Evolutionary conservation across 2,888 invertebrate genomes (phyloP).

Genomic region (Aspidiotus rigidus): DNA sequence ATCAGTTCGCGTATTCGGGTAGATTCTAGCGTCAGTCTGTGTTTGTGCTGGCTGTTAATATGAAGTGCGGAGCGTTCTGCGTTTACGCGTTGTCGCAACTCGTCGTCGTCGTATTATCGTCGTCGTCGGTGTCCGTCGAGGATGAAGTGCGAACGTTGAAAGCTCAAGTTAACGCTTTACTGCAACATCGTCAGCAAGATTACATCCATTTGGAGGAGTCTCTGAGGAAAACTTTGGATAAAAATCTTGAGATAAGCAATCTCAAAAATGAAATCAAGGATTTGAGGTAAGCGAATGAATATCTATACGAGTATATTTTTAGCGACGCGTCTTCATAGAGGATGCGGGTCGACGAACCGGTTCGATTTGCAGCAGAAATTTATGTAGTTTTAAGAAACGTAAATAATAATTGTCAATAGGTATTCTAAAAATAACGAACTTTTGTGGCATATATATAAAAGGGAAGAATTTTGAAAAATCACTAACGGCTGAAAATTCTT

Average conservation of each 20-base stretch:
- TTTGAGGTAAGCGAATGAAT: constrained; percentile 15
- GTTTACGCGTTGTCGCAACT: constrained; percentile 5
- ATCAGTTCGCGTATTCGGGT: not conserved
- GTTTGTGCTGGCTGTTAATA: not conserved
- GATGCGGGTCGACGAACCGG: too few relatives aligned
- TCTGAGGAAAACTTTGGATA: constrained; percentile 13
- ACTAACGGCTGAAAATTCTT: too few relatives aligned
- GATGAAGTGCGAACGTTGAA: constrained; percentile 36
- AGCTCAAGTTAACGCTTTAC: constrained; percentile 19
- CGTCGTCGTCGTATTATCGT: not conserved
- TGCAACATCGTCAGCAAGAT: constrained; percentile 23
- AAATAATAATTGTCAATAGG: too few relatives aligned
- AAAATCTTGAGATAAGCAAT: constrained; percentile 23
- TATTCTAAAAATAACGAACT: too few relatives aligned
- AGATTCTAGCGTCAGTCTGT: not conserved
- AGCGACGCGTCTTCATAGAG: too few relatives aligned
- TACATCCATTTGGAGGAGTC: constrained; percentile 10
- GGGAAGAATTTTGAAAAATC: too few relatives aligned
- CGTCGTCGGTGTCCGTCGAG: constrained; percentile 34
- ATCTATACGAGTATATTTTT: too few relatives aligned
- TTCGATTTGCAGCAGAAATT: too few relatives aligned
- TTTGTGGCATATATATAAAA: too few relatives aligned
- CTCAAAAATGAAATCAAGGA: constrained; percentile 24
- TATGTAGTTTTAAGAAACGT: too few relatives aligned
- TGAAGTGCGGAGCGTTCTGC: constrained; percentile 7